Conservation (phyloP, 2,797 vertebrate species). For the Enteromius treurensis region DNA sequence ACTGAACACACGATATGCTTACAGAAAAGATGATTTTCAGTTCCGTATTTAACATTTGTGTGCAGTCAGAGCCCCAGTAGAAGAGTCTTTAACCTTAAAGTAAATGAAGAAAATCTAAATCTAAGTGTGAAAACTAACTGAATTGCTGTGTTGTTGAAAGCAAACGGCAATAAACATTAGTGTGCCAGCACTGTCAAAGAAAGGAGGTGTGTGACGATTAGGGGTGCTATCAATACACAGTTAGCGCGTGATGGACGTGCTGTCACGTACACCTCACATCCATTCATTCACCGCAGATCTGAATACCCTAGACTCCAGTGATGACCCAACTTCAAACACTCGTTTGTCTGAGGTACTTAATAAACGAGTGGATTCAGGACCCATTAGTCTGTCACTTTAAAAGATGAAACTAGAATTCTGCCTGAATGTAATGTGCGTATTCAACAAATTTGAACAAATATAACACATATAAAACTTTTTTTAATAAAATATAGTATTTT, state of each 20-base stretch:
- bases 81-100: background rate
- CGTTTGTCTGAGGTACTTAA: background rate
- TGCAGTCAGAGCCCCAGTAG: no score
- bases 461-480: background rate
- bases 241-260: constrained; percentile 16
- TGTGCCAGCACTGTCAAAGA: background rate
- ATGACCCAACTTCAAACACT: background rate
- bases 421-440: background rate
- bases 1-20: background rate
- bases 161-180: background rate
- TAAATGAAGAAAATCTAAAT: background rate
- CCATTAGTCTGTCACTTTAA: background rate
- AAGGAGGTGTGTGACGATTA: constrained; percentile 32
- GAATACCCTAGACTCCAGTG: constrained; percentile 14
- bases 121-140: background rate
- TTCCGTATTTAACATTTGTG: background rate
- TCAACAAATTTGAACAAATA: background rate
- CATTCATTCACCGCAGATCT: constrained; percentile 43
- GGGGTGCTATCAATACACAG: background rate
- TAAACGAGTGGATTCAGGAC: background rate
- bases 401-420: no score
- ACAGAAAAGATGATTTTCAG: background rate
- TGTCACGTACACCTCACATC: constrained; percentile 34
- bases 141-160: background rate
- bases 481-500: background rate